A percentile compares a stretch with the other conserved stretches of the same genome.
Evolutionary conservation across 2,888 invertebrate species (phyloP).

Genomic region (Drosophila nr. medialis): DNA sequence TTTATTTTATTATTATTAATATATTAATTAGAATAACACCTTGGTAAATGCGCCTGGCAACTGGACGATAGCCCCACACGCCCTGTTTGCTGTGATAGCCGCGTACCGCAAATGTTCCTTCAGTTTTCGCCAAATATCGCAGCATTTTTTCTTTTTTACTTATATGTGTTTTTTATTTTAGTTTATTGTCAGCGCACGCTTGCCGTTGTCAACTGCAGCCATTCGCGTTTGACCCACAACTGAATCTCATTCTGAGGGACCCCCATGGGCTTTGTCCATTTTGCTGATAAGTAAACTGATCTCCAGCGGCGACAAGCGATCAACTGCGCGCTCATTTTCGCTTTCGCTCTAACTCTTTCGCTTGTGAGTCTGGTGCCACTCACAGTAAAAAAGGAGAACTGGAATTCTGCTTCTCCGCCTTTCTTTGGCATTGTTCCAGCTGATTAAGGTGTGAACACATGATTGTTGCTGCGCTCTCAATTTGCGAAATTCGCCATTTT

Average conservation of each 20-base stretch:
- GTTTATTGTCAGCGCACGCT: background rate
- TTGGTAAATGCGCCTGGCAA: constrained; percentile 74
- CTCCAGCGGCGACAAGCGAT: constrained; percentile 20
- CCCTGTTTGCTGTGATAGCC: constrained; percentile 82
- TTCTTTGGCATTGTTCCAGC: constrained; percentile 7
- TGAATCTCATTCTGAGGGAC: constrained; percentile 42
- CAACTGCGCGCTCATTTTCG: constrained; percentile 4
- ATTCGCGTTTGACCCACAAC: constrained; percentile 50
- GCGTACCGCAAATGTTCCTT: constrained; percentile 48
- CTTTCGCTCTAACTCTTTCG: constrained; percentile 9
- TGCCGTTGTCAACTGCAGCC: constrained; percentile 23
- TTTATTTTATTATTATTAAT: constrained; percentile 16
- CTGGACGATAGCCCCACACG: constrained; percentile 83
- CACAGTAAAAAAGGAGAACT: constrained; percentile 3
- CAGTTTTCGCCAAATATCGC: constrained; percentile 49
- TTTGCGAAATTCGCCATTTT: background rate
- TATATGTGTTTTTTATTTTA: background rate
- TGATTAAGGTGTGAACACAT: background rate
- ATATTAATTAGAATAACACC: constrained; percentile 61
- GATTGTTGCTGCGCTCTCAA: background rate
- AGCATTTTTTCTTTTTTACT: constrained; percentile 50
- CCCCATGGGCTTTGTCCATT: constrained; percentile 36
- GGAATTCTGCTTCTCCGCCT: constrained; percentile 4
- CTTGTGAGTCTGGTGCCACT: background rate
- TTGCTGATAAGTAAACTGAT: constrained; percentile 58